Conservation (phyloP, 2,113 vertebrate genomes). For the Corythornis cristatus region DNA sequence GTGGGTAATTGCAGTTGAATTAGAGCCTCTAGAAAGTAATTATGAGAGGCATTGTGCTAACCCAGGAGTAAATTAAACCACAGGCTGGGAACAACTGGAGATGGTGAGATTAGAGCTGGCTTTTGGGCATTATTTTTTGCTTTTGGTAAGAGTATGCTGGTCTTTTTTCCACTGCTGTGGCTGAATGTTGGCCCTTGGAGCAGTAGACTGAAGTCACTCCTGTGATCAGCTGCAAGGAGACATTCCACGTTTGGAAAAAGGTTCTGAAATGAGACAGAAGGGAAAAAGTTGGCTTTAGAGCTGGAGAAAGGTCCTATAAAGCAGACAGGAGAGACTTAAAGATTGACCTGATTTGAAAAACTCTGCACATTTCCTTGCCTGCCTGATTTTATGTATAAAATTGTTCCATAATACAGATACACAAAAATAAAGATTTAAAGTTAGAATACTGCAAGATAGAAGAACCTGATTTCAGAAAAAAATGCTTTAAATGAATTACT, state of each 20-base stretch:
- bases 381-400: not conserved
- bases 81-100: constrained; percentile 51
- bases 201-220: not conserved
- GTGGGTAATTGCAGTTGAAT: constrained; percentile 57
- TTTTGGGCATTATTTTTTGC: not conserved
- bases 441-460: not conserved
- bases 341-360: not conserved
- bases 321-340: not conserved
- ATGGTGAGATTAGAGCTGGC: constrained; percentile 37
- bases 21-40: constrained; percentile 59
- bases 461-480: not conserved
- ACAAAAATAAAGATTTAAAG: not conserved
- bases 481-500: not conserved
- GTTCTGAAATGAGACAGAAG: not conserved
- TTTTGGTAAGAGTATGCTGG: not conserved
- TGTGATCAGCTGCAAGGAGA: not conserved
- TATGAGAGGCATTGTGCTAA: constrained; percentile 60
- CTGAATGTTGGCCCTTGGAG: not conserved
- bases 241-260: not conserved
- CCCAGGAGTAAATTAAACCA: constrained; percentile 67
- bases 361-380: not conserved
- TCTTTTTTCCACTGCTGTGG: not conserved
- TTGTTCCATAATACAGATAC: not conserved
- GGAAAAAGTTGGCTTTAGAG: not conserved
- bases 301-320: not conserved